Conservation (phyloP, 2,888 invertebrate species). For the Pandemis cinnamomeana region DNA sequence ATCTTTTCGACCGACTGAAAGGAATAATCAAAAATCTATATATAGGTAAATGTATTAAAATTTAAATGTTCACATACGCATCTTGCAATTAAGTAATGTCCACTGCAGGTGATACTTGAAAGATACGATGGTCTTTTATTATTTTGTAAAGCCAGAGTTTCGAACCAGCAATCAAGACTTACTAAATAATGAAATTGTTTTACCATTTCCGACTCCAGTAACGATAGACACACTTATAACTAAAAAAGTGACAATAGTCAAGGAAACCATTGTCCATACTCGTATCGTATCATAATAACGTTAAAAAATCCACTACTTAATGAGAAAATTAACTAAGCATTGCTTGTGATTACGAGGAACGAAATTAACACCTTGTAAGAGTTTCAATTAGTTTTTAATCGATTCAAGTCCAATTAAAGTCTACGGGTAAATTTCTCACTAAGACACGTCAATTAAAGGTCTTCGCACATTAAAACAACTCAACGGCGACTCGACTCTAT, state of each 20-base stretch:
- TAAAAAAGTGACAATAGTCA: conserved; percentile 1
- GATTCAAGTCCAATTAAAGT: not conserved
- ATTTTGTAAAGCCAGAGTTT: not conserved
- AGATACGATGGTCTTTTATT: too few relatives aligned
- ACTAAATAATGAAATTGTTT: not conserved
- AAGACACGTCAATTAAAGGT: not conserved
- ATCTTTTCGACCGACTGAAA: too few relatives aligned
- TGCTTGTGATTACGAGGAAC: not conserved
- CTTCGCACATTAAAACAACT: too few relatives aligned
- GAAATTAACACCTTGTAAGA: not conserved
- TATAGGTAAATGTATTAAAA: too few relatives aligned
- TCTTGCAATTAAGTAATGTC: too few relatives aligned
- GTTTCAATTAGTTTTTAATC: conserved; percentile 2
- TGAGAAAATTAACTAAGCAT: not conserved
- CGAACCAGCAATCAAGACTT: not conserved
- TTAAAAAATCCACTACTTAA: not conserved
- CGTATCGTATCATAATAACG: not conserved
- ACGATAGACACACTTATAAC: not conserved
- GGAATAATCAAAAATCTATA: too few relatives aligned
- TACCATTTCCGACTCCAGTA: not conserved
- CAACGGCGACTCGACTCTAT: too few relatives aligned
- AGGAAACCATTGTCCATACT: not conserved
- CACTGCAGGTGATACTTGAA: too few relatives aligned
- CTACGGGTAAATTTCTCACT: not conserved
- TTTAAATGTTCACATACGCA: too few relatives aligned